Evolutionary conservation across 2,888 invertebrate genomes (phyloP), one percentile per base, ranked within the genome.

Genomic region (Myopa testacea): DNA sequence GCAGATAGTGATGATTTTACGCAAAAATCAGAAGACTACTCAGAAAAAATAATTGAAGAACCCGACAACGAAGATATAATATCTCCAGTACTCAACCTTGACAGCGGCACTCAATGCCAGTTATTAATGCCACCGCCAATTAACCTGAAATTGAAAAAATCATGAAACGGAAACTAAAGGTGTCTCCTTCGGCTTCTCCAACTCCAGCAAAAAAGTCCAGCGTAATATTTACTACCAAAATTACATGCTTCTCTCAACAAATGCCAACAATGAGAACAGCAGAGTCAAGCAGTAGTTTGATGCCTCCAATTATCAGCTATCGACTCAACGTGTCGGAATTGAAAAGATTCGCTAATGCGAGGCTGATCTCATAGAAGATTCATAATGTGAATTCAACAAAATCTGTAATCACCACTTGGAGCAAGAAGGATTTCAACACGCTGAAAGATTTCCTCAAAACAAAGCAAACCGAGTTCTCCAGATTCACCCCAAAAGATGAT

Each of bases 401-500:
- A 60, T 60, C 60, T 10, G 26, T 60, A 3, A 60, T 60, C 26
- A 19, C n/a, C n/a, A 60, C 60, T 4, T 2, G 26, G n/a, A 60
- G 26, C 12, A 60, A 60, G 52, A 45, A 70, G 70, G 70, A 55
- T 16, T 50, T 50, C 50, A 50, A 50, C 50, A 50, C 1, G 1
- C 50, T 50, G 50, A 50, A 8, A 50, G 50, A 50, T 50, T 50
- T 50, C 50, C 71, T 52, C n/a, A 71, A 71, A 58, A n/a, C 4
- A 58, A 71, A 58, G 71, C 4, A 71, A 19, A 26, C 38, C 50
- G 34, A 45, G 52, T 71, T 71, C 37, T 55, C 6, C 16, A 34
- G 52, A 52, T 71, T 52, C 71, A 71, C 71, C 16, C 71, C 71
- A 4, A 19, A 58, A 8, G 71, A 71, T 6, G 71, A 71, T 16